Conservation (phyloP, 2,888 invertebrate genomes). For the Torymus aiolomorphi region DNA sequence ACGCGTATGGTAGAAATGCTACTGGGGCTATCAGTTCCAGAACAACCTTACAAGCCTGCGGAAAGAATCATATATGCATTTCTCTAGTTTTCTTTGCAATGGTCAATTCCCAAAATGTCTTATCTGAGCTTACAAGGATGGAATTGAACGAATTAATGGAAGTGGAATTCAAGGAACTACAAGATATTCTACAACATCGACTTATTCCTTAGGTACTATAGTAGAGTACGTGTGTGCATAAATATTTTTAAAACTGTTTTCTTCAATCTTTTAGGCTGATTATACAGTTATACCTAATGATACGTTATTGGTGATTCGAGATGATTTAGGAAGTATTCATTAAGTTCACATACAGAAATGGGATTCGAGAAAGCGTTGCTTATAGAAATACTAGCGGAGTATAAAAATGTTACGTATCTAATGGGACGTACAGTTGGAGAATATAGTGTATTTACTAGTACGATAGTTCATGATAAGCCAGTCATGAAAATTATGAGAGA, state of each 20-base stretch:
- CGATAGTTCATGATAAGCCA: neutral
- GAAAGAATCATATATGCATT: conserved; percentile 1
- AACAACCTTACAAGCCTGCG: neutral
- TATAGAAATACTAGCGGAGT: neutral
- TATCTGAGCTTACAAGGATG: neutral
- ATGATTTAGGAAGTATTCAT: neutral
- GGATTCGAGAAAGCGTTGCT: neutral
- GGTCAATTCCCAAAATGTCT: neutral
- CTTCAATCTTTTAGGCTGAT: too few species aligned
- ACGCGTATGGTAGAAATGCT: neutral
- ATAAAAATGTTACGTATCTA: conserved; percentile 13
- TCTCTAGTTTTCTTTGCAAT: neutral
- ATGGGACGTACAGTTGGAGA: neutral
- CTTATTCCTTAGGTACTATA: neutral
- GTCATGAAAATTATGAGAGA: conserved; percentile 5
- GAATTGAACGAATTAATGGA: neutral
- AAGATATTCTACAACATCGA: neutral
- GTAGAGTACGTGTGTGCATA: too few species aligned
- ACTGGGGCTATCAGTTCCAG: neutral
- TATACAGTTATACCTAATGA: neutral
- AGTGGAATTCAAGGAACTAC: neutral
- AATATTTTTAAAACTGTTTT: too few species aligned
- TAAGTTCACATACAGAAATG: neutral
- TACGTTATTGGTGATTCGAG: too few species aligned
- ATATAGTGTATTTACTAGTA: neutral